phyloP scores from a whole-genome alignment of 2,797 vertebrate species.

The Ctenochaetus hawaiiensis region DNA sequence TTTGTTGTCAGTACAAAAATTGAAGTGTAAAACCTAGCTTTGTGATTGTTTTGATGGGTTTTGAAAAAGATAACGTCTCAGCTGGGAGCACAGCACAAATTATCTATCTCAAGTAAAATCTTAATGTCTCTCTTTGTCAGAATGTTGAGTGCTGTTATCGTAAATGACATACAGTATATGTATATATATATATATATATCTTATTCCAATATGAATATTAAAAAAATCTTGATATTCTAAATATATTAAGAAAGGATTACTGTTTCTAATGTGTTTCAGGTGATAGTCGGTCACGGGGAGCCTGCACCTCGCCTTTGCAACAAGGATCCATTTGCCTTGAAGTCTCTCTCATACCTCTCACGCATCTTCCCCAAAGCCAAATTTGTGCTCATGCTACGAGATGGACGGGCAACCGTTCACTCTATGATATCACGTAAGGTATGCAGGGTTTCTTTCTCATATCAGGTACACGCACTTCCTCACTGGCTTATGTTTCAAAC shows the following conservation, averaged over 20 bases:
- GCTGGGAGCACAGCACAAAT: background rate
- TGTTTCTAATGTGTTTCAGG: slow-evolving; percentile 52
- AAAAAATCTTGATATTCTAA: background rate
- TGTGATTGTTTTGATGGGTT: background rate
- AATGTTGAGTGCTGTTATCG: background rate
- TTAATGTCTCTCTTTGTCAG: background rate
- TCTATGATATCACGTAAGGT: slow-evolving; percentile 97
- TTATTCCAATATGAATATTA: background rate
- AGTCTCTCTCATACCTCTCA: slow-evolving; percentile 92
- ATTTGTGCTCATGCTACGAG: slow-evolving; percentile 94
- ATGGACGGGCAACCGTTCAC: slow-evolving; percentile 93
- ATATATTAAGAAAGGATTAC: background rate
- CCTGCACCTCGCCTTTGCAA: slow-evolving; percentile 93
- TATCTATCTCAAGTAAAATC: background rate
- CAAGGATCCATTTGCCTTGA: slow-evolving; percentile 95
- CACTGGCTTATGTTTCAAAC: background rate
- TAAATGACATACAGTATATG: background rate
- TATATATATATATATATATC: background rate
- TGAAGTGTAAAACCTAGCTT: no score
- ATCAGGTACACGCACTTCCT: background rate
- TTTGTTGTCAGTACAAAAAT: no score
- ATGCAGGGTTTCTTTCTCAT: background rate
- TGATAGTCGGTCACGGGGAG: slow-evolving; percentile 89
- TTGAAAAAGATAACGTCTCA: background rate
- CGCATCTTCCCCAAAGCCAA: slow-evolving; percentile 94